Evolutionary conservation across 2,113 vertebrate species (phyloP), one percentile per base, ranked within the genome.

Genomic region (Ceuthmochares aereus): DNA sequence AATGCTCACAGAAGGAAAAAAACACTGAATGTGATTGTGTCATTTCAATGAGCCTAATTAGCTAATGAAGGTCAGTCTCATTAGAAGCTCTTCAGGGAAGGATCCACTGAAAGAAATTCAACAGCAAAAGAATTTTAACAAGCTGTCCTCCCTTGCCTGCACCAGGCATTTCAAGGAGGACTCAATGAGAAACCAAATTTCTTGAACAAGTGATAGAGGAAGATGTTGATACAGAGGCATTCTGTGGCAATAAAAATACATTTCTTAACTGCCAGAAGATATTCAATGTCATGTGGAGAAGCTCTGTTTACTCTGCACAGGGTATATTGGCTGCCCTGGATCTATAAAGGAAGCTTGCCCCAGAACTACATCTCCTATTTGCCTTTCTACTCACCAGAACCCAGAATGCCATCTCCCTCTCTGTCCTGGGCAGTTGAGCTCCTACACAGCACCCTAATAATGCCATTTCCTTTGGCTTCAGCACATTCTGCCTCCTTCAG

Each of bases 51-150:
- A 85, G 56, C 70, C 85, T 96, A 97, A 97, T 97, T 94, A 94
- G 93, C 84, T 97, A 96, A 87, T 93, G 95, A 96, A 97, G 95
- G 96, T 97, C 96, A 97, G 74, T 60, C 96, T 97, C 89, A 96
- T 97, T 96, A 96, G 87, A 91, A 94, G 74, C 70, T 97, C 93
- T 95, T 97, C 91, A 85, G 92, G 84, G 83, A 94, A 95, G 64
- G 66, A 91, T 43, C 55, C 69, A 89, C 55, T 85, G 89, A 89
- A 94, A 90, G 56, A 95, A 93, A 93, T 42, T 63, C 67, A 72
- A 76, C 36, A 60, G 67, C 17, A 85, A 43, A 79, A 84, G n/a
- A 82, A 68, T 89, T 90, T 94, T 90, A 95, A 90, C 90, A 90
- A 63, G 29, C 63, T 90, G 59, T 90, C 78, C 84, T 95, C 52